Percentiles rank a stretch among this genome's conserved stretches.
phyloP scores from a whole-genome alignment of 2,797 vertebrate genomes.

The Brachyalestes nurse region DNA sequence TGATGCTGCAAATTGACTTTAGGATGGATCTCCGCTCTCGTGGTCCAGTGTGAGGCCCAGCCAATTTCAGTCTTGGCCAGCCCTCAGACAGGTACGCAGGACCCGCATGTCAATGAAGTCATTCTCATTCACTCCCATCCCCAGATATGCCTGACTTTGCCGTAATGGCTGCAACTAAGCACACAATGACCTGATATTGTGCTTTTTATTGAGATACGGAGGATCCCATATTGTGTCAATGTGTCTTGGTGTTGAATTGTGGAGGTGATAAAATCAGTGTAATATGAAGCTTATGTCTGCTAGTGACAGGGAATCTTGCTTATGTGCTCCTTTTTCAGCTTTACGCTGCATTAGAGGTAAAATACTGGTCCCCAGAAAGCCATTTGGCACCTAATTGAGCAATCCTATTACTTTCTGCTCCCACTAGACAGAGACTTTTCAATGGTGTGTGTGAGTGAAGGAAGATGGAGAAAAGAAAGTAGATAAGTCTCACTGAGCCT shows the following conservation, averaged over 20 bases:
- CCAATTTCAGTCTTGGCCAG: slow-evolving; percentile 51
- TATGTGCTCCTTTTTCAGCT: slow-evolving; percentile 74
- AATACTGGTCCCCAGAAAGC: slow-evolving; percentile 82
- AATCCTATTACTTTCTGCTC: slow-evolving; percentile 82
- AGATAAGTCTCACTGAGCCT: slow-evolving; percentile 11
- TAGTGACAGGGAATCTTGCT: slow-evolving; percentile 71
- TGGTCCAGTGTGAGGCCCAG: slow-evolving; percentile 38
- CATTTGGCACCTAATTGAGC: slow-evolving; percentile 86
- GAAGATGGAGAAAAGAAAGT: neutral
- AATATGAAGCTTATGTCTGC: slow-evolving; percentile 78
- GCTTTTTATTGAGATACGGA: slow-evolving; percentile 65
- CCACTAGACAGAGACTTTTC: slow-evolving; percentile 77
- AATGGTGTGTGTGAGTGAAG: slow-evolving; percentile 26
- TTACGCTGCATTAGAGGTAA: slow-evolving; percentile 78
- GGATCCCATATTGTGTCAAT: slow-evolving; percentile 61
- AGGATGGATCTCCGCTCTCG: slow-evolving; percentile 35
- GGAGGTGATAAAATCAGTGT: slow-evolving; percentile 76
- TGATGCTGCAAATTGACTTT: slow-evolving; percentile 51
- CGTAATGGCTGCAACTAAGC: slow-evolving; percentile 50
- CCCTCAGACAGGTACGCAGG: slow-evolving; percentile 32
- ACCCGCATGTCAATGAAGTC: slow-evolving; percentile 54
- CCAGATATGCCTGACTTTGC: slow-evolving; percentile 38
- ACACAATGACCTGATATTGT: slow-evolving; percentile 54
- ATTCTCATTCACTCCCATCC: slow-evolving; percentile 31
- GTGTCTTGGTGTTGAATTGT: slow-evolving; percentile 69